phyloP scores from a whole-genome alignment of 2,113 vertebrate genomes.

The Mugil cephalus region DNA sequence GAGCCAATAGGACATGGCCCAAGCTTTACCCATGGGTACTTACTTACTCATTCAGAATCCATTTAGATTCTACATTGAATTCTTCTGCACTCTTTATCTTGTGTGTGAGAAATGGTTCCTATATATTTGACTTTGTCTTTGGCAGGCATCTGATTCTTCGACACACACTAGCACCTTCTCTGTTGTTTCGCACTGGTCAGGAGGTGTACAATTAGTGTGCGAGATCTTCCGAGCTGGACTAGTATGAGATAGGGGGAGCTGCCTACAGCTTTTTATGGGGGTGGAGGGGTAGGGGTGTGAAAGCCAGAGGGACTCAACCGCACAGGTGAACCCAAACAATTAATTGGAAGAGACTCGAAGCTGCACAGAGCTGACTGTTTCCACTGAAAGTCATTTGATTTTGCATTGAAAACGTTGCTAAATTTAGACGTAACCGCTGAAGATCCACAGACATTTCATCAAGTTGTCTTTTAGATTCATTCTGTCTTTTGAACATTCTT shows the following conservation, averaged over 20 bases:
- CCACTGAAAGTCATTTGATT: neutral
- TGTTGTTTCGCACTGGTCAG: constrained; percentile 20
- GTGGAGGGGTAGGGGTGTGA: constrained; percentile 8
- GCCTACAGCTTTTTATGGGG: constrained; percentile 36
- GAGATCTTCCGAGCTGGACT: constrained; percentile 27
- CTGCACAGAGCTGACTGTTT: constrained; percentile 12
- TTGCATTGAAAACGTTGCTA: constrained; percentile 5
- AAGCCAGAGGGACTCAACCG: constrained; percentile 40
- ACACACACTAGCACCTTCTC: constrained; percentile 3
- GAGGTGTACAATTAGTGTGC: constrained; percentile 26
- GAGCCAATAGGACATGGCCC: constrained; percentile 18
- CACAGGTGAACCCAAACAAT: constrained; percentile 56
- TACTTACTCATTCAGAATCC: constrained; percentile 28
- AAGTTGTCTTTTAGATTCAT: neutral
- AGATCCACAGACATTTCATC: neutral
- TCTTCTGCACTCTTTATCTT: constrained; percentile 3
- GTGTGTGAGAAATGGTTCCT: constrained; percentile 16
- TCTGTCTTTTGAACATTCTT: no score
- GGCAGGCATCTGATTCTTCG: constrained; percentile 10
- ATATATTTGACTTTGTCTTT: constrained; percentile 4
- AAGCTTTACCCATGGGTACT: constrained; percentile 1
- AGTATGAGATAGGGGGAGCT: constrained; percentile 40
- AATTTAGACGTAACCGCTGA: constrained; percentile 24
- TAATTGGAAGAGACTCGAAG: constrained; percentile 37
- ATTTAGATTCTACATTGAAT: constrained; percentile 13